Evolutionary conservation across 2,113 vertebrate genomes (phyloP), one percentile per base, ranked within the genome.

Genomic region (Australoheros scitulus): DNA sequence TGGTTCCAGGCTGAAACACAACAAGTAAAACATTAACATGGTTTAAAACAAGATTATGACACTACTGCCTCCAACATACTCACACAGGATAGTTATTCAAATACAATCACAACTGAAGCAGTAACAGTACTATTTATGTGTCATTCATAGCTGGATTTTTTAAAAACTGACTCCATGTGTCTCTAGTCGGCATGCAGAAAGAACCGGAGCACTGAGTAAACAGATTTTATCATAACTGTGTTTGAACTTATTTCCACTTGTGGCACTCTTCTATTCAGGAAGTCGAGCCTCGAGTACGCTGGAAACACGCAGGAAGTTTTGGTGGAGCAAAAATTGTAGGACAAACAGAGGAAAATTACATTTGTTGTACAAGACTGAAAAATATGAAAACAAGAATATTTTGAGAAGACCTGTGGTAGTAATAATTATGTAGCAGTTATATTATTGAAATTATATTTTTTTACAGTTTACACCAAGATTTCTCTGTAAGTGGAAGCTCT

Each of bases 1-100:
- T 99, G 77, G 98, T 99, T 75, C 98, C 98, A 6, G 98, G 98
- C 98, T 99, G 94, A 87, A 93, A 94, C 38, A 90, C 58, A 84
- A 0, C 18, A 68, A 26, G 26, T 61, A 3, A 38, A 74, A 50
- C 10, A 74, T 79, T 57, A 56, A 79, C 18, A 75, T 22, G 2
- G 11, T 5, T 87, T 57, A 4, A 57, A 80, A 65, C 18, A 36
- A 15, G 52, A 22, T 65, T 14, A 52, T 36, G 15, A 34, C 11
- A 56, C 9, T 24, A 7, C 60, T 15, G 8, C 34, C 36, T 61
- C 50, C 36, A 72, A 36, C n/a, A 34, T 13, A 6, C 6, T 50
- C 9, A 61, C 26, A 68, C 7, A 58, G 10, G 3, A 20, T 6
- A 17, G 2, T 3, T 18, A n/a, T n/a, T n/a, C n/a, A n/a, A n/a